Evolutionary conservation across 2,888 invertebrate species (phyloP), one percentile per base, ranked within the genome.

Genomic region (Drosophila formosana): DNA sequence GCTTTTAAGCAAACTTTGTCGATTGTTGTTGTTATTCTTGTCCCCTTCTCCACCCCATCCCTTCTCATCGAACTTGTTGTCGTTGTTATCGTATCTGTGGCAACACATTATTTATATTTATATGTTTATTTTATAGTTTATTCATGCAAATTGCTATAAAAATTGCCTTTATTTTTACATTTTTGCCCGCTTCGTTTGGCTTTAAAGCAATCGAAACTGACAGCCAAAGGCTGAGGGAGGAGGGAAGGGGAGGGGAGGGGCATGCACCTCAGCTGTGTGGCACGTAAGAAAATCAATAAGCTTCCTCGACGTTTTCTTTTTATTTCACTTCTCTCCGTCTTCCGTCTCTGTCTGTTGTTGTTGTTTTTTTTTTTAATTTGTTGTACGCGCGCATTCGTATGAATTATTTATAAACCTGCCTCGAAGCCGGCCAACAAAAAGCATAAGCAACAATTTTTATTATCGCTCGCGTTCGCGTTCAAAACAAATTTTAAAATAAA

Each of bases 111-210:
- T 90, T 90, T 90, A 88, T 90, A 85, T 89, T 86, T 90, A 84
- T 89, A 80, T 80, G 76, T 89, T 90, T 87, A 88, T 89, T 89
- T 90, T 90, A 91, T 90, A 90, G 91, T 90, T 90, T 88, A 87
- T 90, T 90, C 82, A 90, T 90, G 90, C 88, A 91, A 90, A 91
- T 90, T 89, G 86, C 82, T 78, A 88, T 80, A 87, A 88, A 79
- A 86, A 88, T 86, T 86, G 89, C 76, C 76, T 89, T 89, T 84
- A 86, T 85, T 86, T 88, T 81, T 76, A 84, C 77, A 84, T 86
- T 87, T 81, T 68, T 61, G 66, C 61, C 61, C 63, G 73, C 72
- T 70, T 66, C 68, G 60, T 72, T 68, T 65, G 72, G 68, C 66
- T 80, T 82, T 86, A 83, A 83, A 78, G 64, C 81, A 58, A 71